Evolutionary conservation across 2,797 vertebrate genomes (phyloP).

Genomic region (Tympanoctomys barrerae): DNA sequence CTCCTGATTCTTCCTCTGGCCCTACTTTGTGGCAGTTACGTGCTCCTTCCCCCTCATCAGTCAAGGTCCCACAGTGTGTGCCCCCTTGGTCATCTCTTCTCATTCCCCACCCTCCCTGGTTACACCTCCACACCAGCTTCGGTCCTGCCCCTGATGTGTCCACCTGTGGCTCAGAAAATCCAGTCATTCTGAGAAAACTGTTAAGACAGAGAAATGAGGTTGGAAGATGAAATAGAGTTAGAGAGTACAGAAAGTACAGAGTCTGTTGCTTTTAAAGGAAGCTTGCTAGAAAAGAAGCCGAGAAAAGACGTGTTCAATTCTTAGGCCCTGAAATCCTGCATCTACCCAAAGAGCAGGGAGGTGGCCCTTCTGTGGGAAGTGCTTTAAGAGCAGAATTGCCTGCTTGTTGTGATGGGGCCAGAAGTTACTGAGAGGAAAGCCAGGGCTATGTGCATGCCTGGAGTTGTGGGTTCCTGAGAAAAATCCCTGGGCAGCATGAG

Average conservation of each 20-base stretch:
- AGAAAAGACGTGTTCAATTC: background rate
- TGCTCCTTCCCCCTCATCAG: background rate
- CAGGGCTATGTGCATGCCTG: background rate
- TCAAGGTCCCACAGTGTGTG: background rate
- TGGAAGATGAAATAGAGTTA: conserved; percentile 8
- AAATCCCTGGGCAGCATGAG: background rate
- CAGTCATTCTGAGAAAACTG: background rate
- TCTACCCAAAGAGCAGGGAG: background rate
- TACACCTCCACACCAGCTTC: background rate
- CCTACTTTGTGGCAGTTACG: fast-evolving
- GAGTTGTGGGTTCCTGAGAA: background rate
- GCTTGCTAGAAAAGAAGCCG: conserved; percentile 4
- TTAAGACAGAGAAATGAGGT: background rate
- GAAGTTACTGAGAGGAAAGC: background rate
- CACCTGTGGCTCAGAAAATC: background rate
- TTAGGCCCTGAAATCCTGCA: background rate
- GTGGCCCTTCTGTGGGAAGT: background rate
- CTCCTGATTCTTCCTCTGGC: background rate
- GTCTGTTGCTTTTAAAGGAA: background rate
- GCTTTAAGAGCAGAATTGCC: background rate
- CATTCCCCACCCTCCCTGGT: background rate
- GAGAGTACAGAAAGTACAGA: background rate
- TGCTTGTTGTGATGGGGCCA: background rate
- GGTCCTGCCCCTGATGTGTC: fast-evolving
- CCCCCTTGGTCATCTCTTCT: background rate